Evolutionary conservation across 2,888 invertebrate genomes (phyloP).

Genomic region (Agrochola circellaris): DNA sequence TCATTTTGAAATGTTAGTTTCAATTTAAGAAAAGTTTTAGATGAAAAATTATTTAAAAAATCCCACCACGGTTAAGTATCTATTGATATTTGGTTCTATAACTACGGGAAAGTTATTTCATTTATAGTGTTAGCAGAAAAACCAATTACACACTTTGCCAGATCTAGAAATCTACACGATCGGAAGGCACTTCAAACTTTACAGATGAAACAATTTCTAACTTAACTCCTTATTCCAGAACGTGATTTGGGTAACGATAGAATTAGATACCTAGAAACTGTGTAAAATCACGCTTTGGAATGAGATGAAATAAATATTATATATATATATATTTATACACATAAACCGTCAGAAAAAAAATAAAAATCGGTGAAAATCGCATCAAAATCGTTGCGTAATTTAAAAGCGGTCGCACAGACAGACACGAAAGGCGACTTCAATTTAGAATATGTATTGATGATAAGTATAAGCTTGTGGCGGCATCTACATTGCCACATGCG

Average conservation of each 20-base stretch:
- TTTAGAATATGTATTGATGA: no score
- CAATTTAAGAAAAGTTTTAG: not conserved
- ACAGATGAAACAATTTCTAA: conserved; percentile 13
- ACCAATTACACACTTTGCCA: not conserved
- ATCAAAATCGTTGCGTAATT: no score
- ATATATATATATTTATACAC: no score
- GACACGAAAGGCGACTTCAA: no score
- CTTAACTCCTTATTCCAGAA: not conserved
- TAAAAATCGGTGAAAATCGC: no score
- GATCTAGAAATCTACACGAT: not conserved
- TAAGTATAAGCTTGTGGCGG: no score
- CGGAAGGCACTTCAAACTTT: conserved; percentile 12
- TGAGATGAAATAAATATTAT: not conserved
- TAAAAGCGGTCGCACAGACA: no score
- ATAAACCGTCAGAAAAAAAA: no score
- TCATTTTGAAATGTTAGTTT: not conserved
- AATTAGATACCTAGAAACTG: not conserved
- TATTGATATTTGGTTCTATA: not conserved
- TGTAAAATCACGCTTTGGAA: not conserved
- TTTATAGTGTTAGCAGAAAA: conserved; percentile 3
- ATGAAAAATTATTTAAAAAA: not conserved
- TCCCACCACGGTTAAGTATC: not conserved
- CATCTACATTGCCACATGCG: no score
- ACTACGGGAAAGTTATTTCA: not conserved
- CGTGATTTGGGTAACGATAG: not conserved